A percentile compares a stretch with the other conserved stretches of the same genome.
Evolutionary conservation across 1,140 invertebrate genomes (phyloP).

Genomic region (Eupristina koningsbergeri): DNA sequence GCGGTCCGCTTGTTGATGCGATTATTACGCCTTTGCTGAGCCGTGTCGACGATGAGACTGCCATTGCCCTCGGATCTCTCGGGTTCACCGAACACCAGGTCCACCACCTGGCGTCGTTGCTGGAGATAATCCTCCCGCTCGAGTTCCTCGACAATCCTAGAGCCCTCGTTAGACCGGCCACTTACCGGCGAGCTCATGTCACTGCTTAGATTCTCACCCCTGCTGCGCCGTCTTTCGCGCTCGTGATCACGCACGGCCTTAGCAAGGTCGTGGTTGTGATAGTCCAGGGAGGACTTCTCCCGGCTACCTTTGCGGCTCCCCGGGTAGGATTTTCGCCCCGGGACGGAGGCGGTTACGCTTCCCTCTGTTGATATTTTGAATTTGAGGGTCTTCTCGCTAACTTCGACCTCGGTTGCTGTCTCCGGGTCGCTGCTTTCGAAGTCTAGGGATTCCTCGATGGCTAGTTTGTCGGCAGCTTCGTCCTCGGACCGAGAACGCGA

Average conservation of each 20-base stretch:
- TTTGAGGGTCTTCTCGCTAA: slow-evolving; percentile 83
- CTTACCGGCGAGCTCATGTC: slow-evolving; percentile 67
- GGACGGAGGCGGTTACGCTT: slow-evolving; percentile 58
- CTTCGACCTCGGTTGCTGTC: slow-evolving; percentile 83
- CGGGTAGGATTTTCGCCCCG: slow-evolving; percentile 76
- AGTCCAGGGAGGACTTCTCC: slow-evolving; percentile 71
- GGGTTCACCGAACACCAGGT: not conserved
- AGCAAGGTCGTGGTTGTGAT: slow-evolving; percentile 67
- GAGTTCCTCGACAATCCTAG: slow-evolving; percentile 64
- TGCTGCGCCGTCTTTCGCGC: slow-evolving; percentile 61
- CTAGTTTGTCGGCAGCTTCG: slow-evolving; percentile 71
- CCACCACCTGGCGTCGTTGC: not conserved
- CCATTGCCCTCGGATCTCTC: slow-evolving; percentile 33
- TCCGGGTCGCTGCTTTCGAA: slow-evolving; percentile 79
- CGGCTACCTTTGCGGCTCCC: slow-evolving; percentile 77
- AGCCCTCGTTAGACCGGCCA: slow-evolving; percentile 63
- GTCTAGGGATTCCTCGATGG: slow-evolving; percentile 73
- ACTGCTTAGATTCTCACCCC: slow-evolving; percentile 64
- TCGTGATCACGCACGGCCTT: slow-evolving; percentile 67
- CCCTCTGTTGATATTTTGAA: slow-evolving; percentile 83
- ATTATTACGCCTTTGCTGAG: slow-evolving; percentile 33
- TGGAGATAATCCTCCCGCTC: slow-evolving; percentile 62
- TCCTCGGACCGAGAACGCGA: slow-evolving; percentile 73
- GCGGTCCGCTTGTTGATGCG: slow-evolving; percentile 46
- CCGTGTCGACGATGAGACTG: not conserved